phyloP scores from a whole-genome alignment of 2,888 invertebrate species.

The Epiblema foenella region DNA sequence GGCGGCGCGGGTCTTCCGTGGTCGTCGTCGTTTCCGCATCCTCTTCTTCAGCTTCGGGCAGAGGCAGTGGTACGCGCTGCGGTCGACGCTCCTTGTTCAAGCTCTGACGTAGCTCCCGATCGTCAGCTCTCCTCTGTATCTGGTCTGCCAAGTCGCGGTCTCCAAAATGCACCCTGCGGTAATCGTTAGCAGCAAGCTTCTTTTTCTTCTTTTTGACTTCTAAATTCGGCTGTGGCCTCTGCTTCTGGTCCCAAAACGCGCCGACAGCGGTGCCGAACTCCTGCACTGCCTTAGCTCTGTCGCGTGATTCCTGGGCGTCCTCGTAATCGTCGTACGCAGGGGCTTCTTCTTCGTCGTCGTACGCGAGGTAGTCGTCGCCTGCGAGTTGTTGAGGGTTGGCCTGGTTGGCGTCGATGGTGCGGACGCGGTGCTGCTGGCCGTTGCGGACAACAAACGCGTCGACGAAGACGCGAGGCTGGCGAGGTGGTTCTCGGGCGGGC shows the following conservation, averaged over 20 bases:
- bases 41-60: constrained; percentile 61
- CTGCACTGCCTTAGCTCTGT: constrained; percentile 65
- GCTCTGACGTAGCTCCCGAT: constrained; percentile 58
- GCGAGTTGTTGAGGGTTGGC: constrained; percentile 54
- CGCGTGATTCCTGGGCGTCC: constrained; percentile 73
- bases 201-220: constrained; percentile 48
- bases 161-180: constrained; percentile 76
- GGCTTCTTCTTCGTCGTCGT: constrained; percentile 63
- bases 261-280: constrained; percentile 74
- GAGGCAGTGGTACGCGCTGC: constrained; percentile 58
- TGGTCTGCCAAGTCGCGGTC: constrained; percentile 66
- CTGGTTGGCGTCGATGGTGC: constrained; percentile 69
- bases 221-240: constrained; percentile 44
- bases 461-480: constrained; percentile 74
- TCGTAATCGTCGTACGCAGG: constrained; percentile 73
- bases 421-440: constrained; percentile 73
- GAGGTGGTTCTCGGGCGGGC: constrained; percentile 63
- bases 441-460: constrained; percentile 77
- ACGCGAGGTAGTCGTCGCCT: constrained; percentile 67
- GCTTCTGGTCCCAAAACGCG: constrained; percentile 75
- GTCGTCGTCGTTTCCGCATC: constrained; percentile 75
- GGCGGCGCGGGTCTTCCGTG: constrained; percentile 74
- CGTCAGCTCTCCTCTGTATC: constrained; percentile 51
- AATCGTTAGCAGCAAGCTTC: constrained; percentile 65
- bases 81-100: constrained; percentile 60